Conservation (phyloP, 2,888 invertebrate genomes). For the Scaptomyza cyrtandrae region DNA sequence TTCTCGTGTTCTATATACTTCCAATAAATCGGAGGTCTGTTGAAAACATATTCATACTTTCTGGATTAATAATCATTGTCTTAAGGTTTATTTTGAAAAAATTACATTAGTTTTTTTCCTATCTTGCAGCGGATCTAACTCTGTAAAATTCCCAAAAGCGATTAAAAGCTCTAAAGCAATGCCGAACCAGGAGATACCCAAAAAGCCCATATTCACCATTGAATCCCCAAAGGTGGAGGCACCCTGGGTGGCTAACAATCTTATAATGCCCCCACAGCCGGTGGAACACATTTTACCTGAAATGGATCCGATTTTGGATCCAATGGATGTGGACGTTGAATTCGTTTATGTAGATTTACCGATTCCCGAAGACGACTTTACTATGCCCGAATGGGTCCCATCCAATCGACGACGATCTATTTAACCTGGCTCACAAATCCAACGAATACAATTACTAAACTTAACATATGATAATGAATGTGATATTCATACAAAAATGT, state of each 20-base stretch:
- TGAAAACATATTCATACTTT: neutral
- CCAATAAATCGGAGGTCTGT: slow-evolving; percentile 1
- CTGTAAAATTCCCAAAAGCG: neutral
- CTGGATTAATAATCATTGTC: neutral
- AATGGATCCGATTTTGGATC: too few relatives aligned
- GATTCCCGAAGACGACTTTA: too few relatives aligned
- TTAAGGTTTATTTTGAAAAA: neutral
- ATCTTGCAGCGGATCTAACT: neutral
- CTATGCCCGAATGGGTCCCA: too few relatives aligned
- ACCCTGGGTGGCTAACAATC: neutral
- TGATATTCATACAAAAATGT: too few relatives aligned
- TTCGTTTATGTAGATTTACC: too few relatives aligned
- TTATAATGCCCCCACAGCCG: neutral
- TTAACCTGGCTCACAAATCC: too few relatives aligned
- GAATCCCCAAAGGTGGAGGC: fast-evolving
- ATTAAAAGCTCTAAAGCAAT: neutral
- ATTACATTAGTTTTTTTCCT: neutral
- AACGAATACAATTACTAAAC: too few relatives aligned
- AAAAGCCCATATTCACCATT: neutral
- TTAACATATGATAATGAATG: too few relatives aligned
- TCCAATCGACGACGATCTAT: too few relatives aligned
- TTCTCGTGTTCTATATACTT: slow-evolving; percentile 18
- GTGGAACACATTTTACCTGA: neutral
- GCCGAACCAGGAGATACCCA: neutral
- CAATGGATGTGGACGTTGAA: too few relatives aligned